Evolutionary conservation across 2,797 vertebrate species (phyloP), one percentile per base, ranked within the genome.

Genomic region (Gymnoscopelus braueri): DNA sequence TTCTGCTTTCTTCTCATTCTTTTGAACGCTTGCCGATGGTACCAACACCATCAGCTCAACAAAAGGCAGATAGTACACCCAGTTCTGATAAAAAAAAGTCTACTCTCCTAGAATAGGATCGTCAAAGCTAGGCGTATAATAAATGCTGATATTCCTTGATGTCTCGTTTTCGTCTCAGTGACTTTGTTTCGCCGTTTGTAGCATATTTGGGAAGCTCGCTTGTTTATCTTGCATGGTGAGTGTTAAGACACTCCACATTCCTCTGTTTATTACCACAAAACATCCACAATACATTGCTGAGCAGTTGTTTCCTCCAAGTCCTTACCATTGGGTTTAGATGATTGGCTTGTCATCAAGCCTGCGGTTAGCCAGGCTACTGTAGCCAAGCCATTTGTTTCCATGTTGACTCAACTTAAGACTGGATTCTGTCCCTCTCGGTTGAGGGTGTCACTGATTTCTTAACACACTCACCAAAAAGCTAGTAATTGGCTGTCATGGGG

Each of bases 401-500:
- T 19, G 15, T 39, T 60, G 60, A 48, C 82, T 84, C 75, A 53
- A 74, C 74, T 65, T 58, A 72, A 74, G 52, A 73, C 69, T 67
- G 60, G 29, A 12, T 66, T 66, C 63, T 57, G 63, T 10, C 61
- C 67, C 47, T 66, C 32, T 1, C 9, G 51, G 63, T 52, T 52
- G 65, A 26, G 58, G 61, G 80, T 67, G 77, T 70, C 63, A 67
- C 47, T 54, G 26, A 60, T 53, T 63, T 48, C 44, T 4, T 19
- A 72, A 78, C 51, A 24, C 63, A 13, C 55, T 29, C 19, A 58
- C 61, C 71, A 62, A 15, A 73, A 77, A 69, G 44, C 24, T 50
- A 74, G 59, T 80, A 71, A 86, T 79, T 84, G 75, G 74, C 78
- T 67, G 81, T 88, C 88, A 76, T 68, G 73, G 75, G 78, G 70